Conservation (phyloP, 2,113 vertebrate species). For the Oryzias woworae region DNA sequence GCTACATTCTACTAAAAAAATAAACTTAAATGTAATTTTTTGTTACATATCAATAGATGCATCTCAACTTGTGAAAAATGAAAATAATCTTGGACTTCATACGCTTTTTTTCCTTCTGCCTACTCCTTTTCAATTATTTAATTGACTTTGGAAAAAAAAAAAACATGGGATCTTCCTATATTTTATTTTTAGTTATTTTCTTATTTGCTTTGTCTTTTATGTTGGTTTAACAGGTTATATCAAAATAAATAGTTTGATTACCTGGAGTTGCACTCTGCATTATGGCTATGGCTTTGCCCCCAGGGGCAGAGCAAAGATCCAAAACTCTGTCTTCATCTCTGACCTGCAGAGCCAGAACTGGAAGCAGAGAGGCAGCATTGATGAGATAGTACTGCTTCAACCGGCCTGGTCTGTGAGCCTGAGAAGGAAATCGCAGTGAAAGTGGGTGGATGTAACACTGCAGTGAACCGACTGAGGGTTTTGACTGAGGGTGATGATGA, state of each 20-base stretch:
- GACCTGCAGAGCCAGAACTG: constrained; percentile 87
- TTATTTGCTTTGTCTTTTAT: too few relatives aligned
- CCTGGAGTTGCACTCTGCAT: constrained; percentile 89
- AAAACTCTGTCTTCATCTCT: constrained; percentile 84
- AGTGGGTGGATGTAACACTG: constrained; percentile 81
- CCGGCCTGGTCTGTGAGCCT: constrained; percentile 81
- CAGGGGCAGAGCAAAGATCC: constrained; percentile 95
- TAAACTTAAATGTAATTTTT: too few relatives aligned
- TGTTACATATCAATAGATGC: too few relatives aligned
- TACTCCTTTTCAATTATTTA: too few relatives aligned
- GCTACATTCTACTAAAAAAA: too few relatives aligned
- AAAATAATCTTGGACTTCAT: too few relatives aligned
- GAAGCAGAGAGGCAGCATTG: constrained; percentile 91
- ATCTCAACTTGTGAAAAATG: too few relatives aligned
- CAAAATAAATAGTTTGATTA: constrained; percentile 38
- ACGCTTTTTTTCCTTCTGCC: too few relatives aligned
- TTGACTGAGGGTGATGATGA: constrained; percentile 6
- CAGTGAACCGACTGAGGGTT: constrained; percentile 58
- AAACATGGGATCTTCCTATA: too few relatives aligned
- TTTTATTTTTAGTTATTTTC: too few relatives aligned
- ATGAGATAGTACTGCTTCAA: constrained; percentile 92
- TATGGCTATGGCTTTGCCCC: constrained; percentile 89
- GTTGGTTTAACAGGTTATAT: too few relatives aligned
- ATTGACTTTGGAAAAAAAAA: too few relatives aligned
- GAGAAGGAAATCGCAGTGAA: constrained; percentile 80